phyloP scores from a whole-genome alignment of 2,113 vertebrate species.

The Pongo abelii region DNA sequence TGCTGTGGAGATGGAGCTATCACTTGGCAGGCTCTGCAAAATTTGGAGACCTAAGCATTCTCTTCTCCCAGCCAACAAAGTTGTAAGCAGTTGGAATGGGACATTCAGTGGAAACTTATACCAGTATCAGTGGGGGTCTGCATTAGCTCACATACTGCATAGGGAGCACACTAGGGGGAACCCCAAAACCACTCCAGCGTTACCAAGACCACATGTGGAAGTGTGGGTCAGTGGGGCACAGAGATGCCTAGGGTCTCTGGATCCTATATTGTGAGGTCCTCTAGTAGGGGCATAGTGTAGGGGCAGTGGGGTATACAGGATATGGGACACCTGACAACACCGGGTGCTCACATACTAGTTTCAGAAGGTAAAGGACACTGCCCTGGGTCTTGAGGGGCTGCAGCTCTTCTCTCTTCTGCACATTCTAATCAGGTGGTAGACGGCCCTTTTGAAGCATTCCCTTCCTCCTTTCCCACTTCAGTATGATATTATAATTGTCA shows the following conservation, averaged over 20 bases:
- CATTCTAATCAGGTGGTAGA: not conserved
- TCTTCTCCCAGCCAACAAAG: not conserved
- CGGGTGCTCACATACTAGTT: not conserved
- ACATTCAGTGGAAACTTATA: accelerated
- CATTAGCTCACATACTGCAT: not conserved
- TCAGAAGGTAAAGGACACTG: not conserved
- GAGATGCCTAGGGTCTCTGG: not conserved
- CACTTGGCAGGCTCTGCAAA: not conserved
- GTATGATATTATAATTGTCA: not conserved
- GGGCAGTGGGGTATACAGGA: accelerated
- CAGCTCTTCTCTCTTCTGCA: not conserved
- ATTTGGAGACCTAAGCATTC: not conserved
- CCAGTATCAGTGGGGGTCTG: accelerated
- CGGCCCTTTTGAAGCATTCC: not conserved
- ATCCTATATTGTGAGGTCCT: not conserved
- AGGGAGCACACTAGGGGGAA: not conserved
- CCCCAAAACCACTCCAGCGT: not conserved
- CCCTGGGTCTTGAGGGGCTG: not conserved
- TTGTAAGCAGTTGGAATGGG: not conserved
- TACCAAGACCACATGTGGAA: not conserved
- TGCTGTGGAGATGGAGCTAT: not conserved
- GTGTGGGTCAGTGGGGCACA: not conserved
- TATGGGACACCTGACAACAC: accelerated
- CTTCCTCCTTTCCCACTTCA: not conserved
- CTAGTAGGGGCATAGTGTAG: too few relatives aligned